phyloP scores from a whole-genome alignment of 2,888 invertebrate species.

The Sialis fuliginosa region DNA sequence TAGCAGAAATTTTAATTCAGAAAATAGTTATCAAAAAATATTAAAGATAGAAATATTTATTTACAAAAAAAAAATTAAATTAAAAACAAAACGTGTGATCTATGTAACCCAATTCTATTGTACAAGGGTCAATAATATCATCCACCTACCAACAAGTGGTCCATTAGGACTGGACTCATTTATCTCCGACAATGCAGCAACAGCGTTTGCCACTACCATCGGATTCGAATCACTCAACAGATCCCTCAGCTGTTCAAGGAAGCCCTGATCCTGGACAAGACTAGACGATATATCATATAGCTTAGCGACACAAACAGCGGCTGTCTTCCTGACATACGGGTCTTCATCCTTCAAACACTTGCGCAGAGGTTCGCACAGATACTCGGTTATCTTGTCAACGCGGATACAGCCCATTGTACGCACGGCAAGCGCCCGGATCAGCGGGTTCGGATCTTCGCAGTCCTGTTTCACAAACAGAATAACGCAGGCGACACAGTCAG shows the following conservation, averaged over 20 bases:
- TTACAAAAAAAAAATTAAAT: no score
- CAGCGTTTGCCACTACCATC: conserved; percentile 99
- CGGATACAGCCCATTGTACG: conserved; percentile 99
- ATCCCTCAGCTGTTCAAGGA: conserved; percentile 92
- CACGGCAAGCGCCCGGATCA: conserved; percentile 95
- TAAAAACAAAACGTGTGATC: no score
- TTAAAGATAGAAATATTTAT: no score
- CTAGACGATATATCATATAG: conserved; percentile 84
- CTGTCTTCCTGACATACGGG: conserved; percentile 95
- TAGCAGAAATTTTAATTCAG: no score
- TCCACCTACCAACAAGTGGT: conserved; percentile 58
- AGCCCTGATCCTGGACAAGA: conserved; percentile 67
- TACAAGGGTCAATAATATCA: not conserved
- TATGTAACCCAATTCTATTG: no score
- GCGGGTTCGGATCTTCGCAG: conserved; percentile 98
- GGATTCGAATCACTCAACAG: conserved; percentile 97
- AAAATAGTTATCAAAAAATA: no score
- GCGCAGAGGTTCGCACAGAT: conserved; percentile 91
- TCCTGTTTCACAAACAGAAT: conserved; percentile 41
- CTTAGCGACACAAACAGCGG: conserved; percentile 98
- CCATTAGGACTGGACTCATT: conserved; percentile 93
- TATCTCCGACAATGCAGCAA: conserved; percentile 95
- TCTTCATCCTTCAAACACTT: conserved; percentile 92
- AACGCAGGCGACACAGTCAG: conserved; percentile 1
- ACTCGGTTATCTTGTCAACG: conserved; percentile 99